Percentiles rank a stretch among this genome's conserved stretches.
Evolutionary conservation across 2,113 vertebrate genomes (phyloP).

Genomic region (Arizona elegans): DNA sequence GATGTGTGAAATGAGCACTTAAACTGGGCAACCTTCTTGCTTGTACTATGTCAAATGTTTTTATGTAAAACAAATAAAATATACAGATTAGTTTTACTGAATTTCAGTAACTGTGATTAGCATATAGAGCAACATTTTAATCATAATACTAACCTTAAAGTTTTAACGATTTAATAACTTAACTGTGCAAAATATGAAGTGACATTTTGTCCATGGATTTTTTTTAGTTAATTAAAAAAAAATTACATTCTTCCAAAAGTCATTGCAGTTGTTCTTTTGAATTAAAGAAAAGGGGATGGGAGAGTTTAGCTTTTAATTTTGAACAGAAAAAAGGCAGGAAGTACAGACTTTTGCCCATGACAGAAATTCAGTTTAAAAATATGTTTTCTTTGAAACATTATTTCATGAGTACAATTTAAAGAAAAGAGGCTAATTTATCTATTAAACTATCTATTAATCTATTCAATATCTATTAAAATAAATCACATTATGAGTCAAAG

Average conservation of each 20-base stretch:
- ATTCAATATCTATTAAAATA: too few species aligned
- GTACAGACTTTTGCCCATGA: not conserved
- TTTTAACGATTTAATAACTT: constrained; percentile 6
- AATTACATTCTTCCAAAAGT: not conserved
- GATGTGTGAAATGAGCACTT: constrained; percentile 72
- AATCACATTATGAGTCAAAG: not conserved
- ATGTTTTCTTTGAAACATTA: not conserved
- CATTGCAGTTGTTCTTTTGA: not conserved
- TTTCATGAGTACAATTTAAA: not conserved
- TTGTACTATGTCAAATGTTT: constrained; percentile 59
- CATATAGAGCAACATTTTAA: constrained; percentile 23
- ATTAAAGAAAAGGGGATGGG: not conserved
- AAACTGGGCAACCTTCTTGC: constrained; percentile 68
- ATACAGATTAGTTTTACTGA: constrained; percentile 50
- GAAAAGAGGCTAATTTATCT: not conserved
- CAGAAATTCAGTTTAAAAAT: not conserved
- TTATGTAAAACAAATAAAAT: constrained; percentile 57
- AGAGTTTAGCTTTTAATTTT: not conserved
- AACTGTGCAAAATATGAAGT: constrained; percentile 1
- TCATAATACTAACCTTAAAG: not conserved
- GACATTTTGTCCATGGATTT: not conserved
- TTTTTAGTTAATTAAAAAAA: not conserved
- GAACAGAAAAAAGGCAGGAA: not conserved
- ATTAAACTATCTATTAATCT: not conserved
- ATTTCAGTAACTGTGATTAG: constrained; percentile 56